Conservation (phyloP, 2,888 invertebrate genomes). For the Cenopis cana region DNA sequence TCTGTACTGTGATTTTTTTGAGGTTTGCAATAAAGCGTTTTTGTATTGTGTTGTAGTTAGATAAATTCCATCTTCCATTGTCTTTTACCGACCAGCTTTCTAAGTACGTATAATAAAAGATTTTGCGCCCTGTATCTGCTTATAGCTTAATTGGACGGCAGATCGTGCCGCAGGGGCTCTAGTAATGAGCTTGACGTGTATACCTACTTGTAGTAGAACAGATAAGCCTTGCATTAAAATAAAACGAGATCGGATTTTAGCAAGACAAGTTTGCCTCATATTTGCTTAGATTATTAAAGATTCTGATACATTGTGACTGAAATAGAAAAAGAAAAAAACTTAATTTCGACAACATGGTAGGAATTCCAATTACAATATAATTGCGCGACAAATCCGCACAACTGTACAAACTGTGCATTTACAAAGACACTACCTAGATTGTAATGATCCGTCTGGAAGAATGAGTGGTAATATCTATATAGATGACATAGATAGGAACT, state of each 20-base stretch:
- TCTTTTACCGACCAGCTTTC: not conserved
- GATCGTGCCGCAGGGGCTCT: conserved; percentile 2
- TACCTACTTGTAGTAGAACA: not conserved
- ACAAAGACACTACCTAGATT: no score
- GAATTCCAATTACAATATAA: no score
- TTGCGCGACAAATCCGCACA: no score
- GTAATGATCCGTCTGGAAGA: no score
- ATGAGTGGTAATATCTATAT: no score
- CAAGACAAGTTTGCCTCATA: not conserved
- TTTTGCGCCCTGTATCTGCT: not conserved
- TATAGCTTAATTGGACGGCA: not conserved
- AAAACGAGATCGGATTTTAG: not conserved
- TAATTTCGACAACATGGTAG: no score
- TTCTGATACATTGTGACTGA: not conserved
- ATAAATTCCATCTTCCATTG: not conserved
- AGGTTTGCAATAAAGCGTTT: no score
- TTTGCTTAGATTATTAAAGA: not conserved
- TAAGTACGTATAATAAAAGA: not conserved
- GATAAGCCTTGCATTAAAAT: not conserved
- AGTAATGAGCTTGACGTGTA: conserved; percentile 15
- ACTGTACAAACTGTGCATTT: no score
- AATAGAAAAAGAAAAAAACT: no score
- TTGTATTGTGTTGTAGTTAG: no score
- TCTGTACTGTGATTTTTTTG: no score
- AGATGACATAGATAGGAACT: not conserved